Conservation (phyloP, 2,888 invertebrate species). For the Erebia palarica region DNA sequence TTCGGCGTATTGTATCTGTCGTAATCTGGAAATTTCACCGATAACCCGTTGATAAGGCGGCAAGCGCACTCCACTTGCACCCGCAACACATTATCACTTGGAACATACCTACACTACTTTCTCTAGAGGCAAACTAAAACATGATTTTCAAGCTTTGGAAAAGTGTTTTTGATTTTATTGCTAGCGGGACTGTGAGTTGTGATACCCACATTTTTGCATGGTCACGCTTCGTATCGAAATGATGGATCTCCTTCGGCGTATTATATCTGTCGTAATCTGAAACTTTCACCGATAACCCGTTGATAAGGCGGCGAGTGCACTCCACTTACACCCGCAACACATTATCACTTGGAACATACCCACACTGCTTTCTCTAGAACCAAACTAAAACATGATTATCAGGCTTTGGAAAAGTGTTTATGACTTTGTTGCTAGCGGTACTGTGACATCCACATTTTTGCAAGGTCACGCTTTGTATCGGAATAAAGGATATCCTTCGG, state of each 20-base stretch:
- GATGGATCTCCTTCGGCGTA: not conserved
- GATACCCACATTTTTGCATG: too few relatives aligned
- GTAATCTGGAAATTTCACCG: not conserved
- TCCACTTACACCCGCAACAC: not conserved
- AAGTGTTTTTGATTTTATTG: too few relatives aligned
- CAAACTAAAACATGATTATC: too few relatives aligned
- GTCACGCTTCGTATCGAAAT: not conserved
- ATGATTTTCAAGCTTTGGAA: too few relatives aligned
- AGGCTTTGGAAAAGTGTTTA: too few relatives aligned
- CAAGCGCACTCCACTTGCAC: not conserved
- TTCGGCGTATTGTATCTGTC: not conserved
- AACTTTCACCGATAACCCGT: constrained; percentile 1
- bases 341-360: constrained; percentile 3
- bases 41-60: constrained; percentile 1
- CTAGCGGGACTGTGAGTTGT: too few relatives aligned
- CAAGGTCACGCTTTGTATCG: not conserved
- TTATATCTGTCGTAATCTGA: not conserved
- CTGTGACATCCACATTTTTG: too few relatives aligned
- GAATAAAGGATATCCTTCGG: not conserved
- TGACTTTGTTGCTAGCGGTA: too few relatives aligned
- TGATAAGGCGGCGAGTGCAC: not conserved
- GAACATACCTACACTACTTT: constrained; percentile 1
- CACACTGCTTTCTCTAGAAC: not conserved
- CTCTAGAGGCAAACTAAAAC: too few relatives aligned
- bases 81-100: not conserved